These are phyloP conservation scores for Pocillopora verrucosa DNA, from an alignment of 64 coral and sea anemone species.

Conservation along the genomic window DNA sequence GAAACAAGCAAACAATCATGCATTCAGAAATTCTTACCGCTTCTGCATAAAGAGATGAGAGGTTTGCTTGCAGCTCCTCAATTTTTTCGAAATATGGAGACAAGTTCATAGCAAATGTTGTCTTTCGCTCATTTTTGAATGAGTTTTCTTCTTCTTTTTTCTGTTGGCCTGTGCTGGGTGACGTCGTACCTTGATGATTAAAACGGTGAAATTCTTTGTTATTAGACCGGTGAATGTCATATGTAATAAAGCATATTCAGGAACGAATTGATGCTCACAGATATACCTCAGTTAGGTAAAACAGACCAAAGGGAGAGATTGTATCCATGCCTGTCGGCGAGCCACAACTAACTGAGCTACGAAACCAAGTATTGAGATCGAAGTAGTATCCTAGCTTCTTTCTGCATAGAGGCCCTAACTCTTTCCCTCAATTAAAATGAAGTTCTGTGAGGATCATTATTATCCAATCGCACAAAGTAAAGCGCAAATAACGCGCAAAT, in stretches of 20 bases:
- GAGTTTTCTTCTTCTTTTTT: background rate
- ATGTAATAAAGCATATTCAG: background rate
- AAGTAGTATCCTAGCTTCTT: too few relatives aligned
- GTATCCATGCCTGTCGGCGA: too few relatives aligned
- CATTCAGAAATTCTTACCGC: background rate
- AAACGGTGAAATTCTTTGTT: background rate
- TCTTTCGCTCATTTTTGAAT: background rate
- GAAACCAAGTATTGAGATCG: too few relatives aligned
- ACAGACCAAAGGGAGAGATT: too few relatives aligned
- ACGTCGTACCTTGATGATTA: background rate
- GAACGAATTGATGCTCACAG: background rate
- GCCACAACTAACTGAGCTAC: too few relatives aligned
- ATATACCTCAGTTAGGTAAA: background rate
- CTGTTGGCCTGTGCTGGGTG: background rate
- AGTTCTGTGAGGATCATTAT: too few relatives aligned
- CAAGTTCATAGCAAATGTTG: background rate
- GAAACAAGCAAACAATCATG: background rate
- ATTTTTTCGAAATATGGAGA: slow-evolving; percentile 28
- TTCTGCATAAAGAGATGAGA: slow-evolving; percentile 11
- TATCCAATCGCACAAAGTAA: too few relatives aligned
- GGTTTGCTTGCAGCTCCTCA: slow-evolving; percentile 13
- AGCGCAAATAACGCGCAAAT: too few relatives aligned
- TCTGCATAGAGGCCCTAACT: too few relatives aligned
- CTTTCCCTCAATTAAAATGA: too few relatives aligned
- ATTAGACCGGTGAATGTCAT: background rate